Conservation (phyloP, 2,113 vertebrate genomes). For the Rhinolophus ferrumequinum region DNA sequence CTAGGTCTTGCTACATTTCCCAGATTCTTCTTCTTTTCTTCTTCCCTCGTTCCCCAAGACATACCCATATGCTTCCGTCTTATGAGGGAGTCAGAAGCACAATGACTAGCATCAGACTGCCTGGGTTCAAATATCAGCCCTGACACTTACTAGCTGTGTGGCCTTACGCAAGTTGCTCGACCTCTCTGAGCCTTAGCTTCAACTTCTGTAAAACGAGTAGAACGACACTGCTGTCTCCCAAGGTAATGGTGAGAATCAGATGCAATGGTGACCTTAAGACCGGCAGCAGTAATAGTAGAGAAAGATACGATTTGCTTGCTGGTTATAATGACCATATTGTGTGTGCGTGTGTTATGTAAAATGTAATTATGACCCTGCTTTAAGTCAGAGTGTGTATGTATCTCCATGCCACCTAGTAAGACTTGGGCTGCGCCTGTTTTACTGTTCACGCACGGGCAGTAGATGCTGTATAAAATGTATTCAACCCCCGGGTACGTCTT, state of each 20-base stretch:
- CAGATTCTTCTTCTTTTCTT: not conserved
- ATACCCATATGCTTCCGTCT: not conserved
- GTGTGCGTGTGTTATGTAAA: not conserved
- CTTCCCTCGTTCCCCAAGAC: not conserved
- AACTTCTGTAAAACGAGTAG: not conserved
- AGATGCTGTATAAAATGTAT: not conserved
- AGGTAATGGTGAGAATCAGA: not conserved
- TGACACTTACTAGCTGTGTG: not conserved
- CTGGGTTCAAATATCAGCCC: not conserved
- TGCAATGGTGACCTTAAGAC: not conserved
- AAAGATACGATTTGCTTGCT: not conserved
- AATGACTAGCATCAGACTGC: not conserved
- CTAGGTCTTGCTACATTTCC: not conserved
- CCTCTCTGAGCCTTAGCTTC: not conserved
- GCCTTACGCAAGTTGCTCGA: not conserved
- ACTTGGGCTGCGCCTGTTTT: constrained; percentile 20
- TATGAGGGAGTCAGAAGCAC: not conserved
- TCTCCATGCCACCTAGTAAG: not conserved
- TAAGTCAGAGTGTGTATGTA: not conserved
- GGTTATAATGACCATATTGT: not conserved
- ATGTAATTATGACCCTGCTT: not conserved
- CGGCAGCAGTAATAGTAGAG: not conserved
- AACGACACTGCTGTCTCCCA: not conserved
- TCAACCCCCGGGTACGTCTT: not conserved
- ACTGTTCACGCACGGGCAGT: not conserved